Evolutionary conservation across 2,888 invertebrate genomes (phyloP), one percentile per base, ranked within the genome.

Genomic region (Agonopterix alstromeriana): DNA sequence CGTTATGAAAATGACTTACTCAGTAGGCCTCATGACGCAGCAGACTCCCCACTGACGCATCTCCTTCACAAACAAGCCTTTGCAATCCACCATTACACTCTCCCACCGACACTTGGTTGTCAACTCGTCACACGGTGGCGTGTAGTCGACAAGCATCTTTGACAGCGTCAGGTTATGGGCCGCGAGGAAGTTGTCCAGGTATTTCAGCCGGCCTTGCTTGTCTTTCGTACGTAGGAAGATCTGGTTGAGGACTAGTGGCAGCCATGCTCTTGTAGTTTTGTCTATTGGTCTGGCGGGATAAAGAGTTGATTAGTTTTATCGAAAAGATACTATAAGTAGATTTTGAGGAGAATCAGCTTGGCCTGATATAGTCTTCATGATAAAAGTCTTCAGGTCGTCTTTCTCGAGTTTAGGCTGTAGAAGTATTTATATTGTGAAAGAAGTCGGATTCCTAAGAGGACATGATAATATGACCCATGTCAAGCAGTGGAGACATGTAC

Each of bases 21-120:
- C 67, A 1, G 57, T 17, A 7, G 77, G 66, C 5, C 60, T 53
- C 63, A 76, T 67, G 0, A 80, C 65, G 52, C 87, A 87, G 54
- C 86, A 86, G 1, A 71, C 53, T 0, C 85, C 85, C 61, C 67
- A 72, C 4, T 57, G 54, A 0, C 77, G 83, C 2, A 78, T 35
- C 36, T 73, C 61, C 46, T 69, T 73, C 2, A 57, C 48, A 48
- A 86, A 85, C 12, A 87, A 51, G 4, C 54, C 11, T 1, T 56
- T 55, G 48, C 85, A 85, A 0, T 77, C 65, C 8, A 77, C 46
- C 17, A 59, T 50, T 0, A 42, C 47, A 10, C 57, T 50, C 46
- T 75, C 72, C 72, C 77, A 82, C 27, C 78, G 68, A 45, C 85
- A 87, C 36, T 55, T 66, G 17, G 53, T 58, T 1, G 70, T 54